Evolutionary conservation across 2,113 vertebrate species (phyloP), one percentile per base, ranked within the genome.

Genomic region (Zonotrichia leucophrys): DNA sequence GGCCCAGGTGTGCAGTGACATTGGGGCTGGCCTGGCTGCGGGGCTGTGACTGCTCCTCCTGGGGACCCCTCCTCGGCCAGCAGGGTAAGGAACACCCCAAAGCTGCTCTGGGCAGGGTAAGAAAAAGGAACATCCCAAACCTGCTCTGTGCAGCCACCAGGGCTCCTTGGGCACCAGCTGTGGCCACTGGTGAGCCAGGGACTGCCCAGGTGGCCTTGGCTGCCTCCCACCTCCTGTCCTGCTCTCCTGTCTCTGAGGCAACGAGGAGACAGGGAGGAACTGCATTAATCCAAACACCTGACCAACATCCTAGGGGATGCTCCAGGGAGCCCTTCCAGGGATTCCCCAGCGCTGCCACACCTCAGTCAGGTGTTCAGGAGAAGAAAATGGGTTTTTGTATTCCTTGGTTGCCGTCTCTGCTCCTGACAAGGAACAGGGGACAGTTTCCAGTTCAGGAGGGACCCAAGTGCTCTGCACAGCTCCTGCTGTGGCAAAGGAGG

Each of bases 1-100:
- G 9, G n/a, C 41, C 21, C 44, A 15, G 53, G 53, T 31, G 30
- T 12, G 39, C 0, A 1, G 82, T 2, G 49, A 20, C 50, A 1
- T 11, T 8, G 0, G 74, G n/a, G 55, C 33, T n/a, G 76, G 76
- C 58, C 42, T 0, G 5, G 23, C 55, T 21, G 37, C 0, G 2
- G 30, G 55, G 77, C 88, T 1, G 2, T 15, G 42, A 39, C 63
- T 46, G 87, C 55, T 30, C 44, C 73, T 53, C 31, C 12, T 20
- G 1, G 4, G 89, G 55, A 39, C 24, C 31, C 0, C 73, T 87
- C n/a, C 83, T 80, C 1, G 4, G 59, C 50, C 55, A 7, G 83
- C 8, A 7, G 83, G 95, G 92, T 92, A 90, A 96, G 46, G 21
- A 46, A 7, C 46, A 12, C 6, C 46, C 46, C 46, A 47, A 47